phyloP scores from a whole-genome alignment of 2,888 invertebrate genomes.

The Leucania comma region DNA sequence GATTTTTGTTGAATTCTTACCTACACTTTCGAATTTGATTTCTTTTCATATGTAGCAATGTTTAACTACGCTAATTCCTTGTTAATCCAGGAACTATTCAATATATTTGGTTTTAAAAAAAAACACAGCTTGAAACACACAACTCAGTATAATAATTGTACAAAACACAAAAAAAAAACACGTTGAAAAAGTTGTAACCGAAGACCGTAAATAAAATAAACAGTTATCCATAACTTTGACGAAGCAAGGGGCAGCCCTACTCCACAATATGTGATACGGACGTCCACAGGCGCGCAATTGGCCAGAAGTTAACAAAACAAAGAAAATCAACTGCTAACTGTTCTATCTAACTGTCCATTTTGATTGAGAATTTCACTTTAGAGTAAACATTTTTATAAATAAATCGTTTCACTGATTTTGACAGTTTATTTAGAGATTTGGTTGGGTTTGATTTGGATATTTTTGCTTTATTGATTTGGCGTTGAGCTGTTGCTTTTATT shows the following conservation, averaged over 20 bases:
- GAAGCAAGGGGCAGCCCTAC: constrained; percentile 45
- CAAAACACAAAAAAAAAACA: no score
- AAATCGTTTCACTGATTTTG: constrained; percentile 27
- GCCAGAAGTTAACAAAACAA: constrained; percentile 46
- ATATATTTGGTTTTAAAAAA: not conserved
- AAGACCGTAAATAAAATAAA: constrained; percentile 4
- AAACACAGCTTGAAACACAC: no score
- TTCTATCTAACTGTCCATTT: constrained; percentile 49
- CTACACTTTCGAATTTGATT: no score
- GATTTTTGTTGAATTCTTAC: no score
- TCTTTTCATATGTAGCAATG: no score
- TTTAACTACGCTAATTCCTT: not conserved
- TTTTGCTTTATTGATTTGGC: not conserved
- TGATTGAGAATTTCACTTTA: constrained; percentile 53
- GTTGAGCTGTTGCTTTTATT: not conserved
- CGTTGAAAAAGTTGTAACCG: not conserved
- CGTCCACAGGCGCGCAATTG: constrained; percentile 35
- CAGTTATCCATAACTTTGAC: constrained; percentile 3
- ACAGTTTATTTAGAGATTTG: constrained; percentile 34
- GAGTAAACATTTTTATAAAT: constrained; percentile 44
- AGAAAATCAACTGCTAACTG: constrained; percentile 43
- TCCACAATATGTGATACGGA: constrained; percentile 34
- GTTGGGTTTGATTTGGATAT: constrained; percentile 1
- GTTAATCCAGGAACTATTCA: not conserved
- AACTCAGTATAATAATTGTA: no score